Conservation (phyloP, 2,888 invertebrate genomes). For the Minunthozetes semirufus region DNA sequence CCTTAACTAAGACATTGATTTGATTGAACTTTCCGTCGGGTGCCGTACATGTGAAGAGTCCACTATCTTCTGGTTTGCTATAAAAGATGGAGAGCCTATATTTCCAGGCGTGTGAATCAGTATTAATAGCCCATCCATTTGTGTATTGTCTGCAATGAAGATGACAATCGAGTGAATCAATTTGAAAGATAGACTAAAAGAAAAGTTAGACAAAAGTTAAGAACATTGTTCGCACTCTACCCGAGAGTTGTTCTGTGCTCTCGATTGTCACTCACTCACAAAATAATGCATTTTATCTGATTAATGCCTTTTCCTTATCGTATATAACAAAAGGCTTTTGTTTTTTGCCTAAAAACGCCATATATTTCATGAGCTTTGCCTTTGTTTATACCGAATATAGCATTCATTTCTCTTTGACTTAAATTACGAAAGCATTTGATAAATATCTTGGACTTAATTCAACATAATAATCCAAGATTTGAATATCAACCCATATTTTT, state of each 20-base stretch:
- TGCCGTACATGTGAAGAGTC: slow-evolving; percentile 73
- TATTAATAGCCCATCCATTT: slow-evolving; percentile 67
- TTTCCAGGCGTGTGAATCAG: slow-evolving; percentile 69
- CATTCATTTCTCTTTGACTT: too few species aligned
- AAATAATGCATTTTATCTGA: neutral
- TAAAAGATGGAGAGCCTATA: slow-evolving; percentile 72
- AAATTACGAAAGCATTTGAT: too few species aligned
- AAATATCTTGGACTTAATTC: too few species aligned
- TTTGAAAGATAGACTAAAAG: too few species aligned
- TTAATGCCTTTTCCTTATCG: neutral
- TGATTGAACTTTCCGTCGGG: slow-evolving; percentile 71
- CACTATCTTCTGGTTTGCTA: slow-evolving; percentile 74
- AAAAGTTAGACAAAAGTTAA: too few species aligned
- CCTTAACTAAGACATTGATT: slow-evolving; percentile 71
- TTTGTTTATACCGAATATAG: too few species aligned
- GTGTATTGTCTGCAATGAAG: slow-evolving; percentile 60
- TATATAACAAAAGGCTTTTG: neutral
- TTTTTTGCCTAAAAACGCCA: neutral
- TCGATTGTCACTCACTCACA: too few species aligned
- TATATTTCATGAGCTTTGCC: too few species aligned
- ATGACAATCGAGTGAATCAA: too few species aligned
- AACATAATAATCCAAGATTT: too few species aligned
- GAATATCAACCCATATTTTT: too few species aligned
- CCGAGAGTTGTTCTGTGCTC: too few species aligned
- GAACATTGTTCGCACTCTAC: neutral